Evolutionary conservation across 2,797 vertebrate species (phyloP).

Genomic region (Lepilemur ruficaudatus): DNA sequence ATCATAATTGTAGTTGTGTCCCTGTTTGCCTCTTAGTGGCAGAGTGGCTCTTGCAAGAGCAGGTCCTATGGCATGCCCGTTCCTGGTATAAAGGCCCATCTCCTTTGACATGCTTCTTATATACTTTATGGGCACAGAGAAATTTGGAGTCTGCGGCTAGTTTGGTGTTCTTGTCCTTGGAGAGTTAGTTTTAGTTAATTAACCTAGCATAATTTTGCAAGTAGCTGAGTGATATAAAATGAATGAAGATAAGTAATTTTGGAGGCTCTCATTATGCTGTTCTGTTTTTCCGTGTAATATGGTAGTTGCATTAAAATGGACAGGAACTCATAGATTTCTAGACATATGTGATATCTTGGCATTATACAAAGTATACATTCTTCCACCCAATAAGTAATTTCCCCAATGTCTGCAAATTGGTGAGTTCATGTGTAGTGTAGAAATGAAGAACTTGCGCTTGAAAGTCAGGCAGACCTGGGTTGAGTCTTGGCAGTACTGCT

Average conservation of each 20-base stretch:
- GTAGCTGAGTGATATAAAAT: neutral
- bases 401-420: neutral
- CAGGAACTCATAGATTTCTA: neutral
- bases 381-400: neutral
- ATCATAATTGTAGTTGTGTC: neutral
- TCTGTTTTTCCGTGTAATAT: neutral
- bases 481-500: neutral
- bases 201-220: neutral
- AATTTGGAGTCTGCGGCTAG: neutral
- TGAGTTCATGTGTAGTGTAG: neutral
- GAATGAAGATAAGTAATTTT: slow-evolving; percentile 12
- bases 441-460: neutral
- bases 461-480: neutral
- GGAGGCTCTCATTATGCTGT: neutral
- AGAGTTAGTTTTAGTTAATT: neutral
- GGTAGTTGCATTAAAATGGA: neutral
- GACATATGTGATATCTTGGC: neutral
- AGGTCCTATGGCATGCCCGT: neutral
- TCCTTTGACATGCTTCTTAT: neutral
- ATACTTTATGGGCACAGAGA: neutral
- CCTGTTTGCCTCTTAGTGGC: neutral
- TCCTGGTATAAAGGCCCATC: neutral
- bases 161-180: neutral
- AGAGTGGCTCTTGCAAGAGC: neutral
- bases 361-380: neutral